Evolutionary conservation across 2,113 vertebrate genomes (phyloP), one percentile per base, ranked within the genome.

Genomic region (Tinamus guttatus): DNA sequence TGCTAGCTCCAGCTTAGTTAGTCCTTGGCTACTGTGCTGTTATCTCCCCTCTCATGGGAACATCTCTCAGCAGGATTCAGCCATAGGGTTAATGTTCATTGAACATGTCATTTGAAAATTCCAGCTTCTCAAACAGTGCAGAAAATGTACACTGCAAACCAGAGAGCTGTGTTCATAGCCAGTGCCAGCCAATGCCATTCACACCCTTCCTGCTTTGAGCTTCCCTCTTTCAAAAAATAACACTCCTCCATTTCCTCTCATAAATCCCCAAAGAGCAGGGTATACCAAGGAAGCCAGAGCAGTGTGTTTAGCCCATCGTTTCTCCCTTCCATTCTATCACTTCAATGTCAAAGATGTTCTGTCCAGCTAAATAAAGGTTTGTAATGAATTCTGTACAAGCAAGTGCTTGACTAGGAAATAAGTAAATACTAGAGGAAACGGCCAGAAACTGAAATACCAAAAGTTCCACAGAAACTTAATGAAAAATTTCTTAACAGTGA

Each of bases 101-200:
- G 25, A 92, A 81, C 76, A 90, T 3, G 0, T 96, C 94, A 95
- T 86, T 78, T 93, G 77, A 85, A 94, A 95, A 95, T 95, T 94
- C 90, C 90, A 90, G 0, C 63, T 73, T 83, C 87, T 81, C 52
- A 32, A 71, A 75, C 64, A 43, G 59, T 90, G 85, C 82, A 88
- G 82, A 43, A 94, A 96, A 88, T 15, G 24, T 62, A 11, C 25
- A 15, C 47, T 86, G 76, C 67, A 84, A 93, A 91, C 4, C 58
- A 73, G 75, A 94, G 38, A 27, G 60, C 47, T 85, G 71, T 89
- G 81, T 94, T 96, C 87, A 88, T 34, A 96, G 80, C 82, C 58
- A 22, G 79, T 95, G 93, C 91, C 90, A 91, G 93, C 92, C 80
- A 93, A 90, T 75, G 88, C 92, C 88, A 84, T 71, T 88, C 93